Evolutionary conservation across 2,888 invertebrate species (phyloP), one percentile per base, ranked within the genome.

Genomic region (Leptinotarsa haldemani): DNA sequence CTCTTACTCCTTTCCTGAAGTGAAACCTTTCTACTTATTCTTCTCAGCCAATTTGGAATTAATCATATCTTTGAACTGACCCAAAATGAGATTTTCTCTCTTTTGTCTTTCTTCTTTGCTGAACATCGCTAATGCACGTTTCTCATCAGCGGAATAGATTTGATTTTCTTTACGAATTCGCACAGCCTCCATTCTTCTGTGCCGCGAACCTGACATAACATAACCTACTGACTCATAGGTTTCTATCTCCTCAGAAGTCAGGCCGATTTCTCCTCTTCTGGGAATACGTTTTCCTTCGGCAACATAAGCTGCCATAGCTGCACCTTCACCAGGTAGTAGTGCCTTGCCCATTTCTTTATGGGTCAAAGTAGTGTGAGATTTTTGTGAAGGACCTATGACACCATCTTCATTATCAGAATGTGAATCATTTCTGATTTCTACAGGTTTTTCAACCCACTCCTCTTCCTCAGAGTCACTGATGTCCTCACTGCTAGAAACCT

Each of bases 101-200:
- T 99, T 99, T 82, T 95, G 93, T 75, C 99, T 90, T 88, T 99
- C 99, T 87, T 99, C 99, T 88, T 98, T 97, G 87, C 98, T 98
- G 88, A 99, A 99, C 92, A 97, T 97, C 0, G 97, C 97, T 76
- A 99, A 90, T 5, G 99, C 98, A 71, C 99, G 92, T 88, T 99
- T 99, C 88, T 99, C 99, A 88, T 99, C 99, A 0, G 99, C 99
- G 7, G 97, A 97, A 90, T 99, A 98, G 85, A 99, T 97, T 90
- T 99, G 99, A 90, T 99, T 99, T 89, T 99, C 99, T 86, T 99
- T 99, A 82, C 99, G 93, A 80, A 99, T 94, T 88, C 99, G 97
- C 2, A 99, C 99, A 77, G 99, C 99, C 88, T 99, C 99, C 99
- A 99, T 99, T 80, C 98, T 93, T 3, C 98, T 94, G 89, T 99